Evolutionary conservation across 2,888 invertebrate genomes (phyloP), one percentile per base, ranked within the genome.

Genomic region (Trisateles emortualis): DNA sequence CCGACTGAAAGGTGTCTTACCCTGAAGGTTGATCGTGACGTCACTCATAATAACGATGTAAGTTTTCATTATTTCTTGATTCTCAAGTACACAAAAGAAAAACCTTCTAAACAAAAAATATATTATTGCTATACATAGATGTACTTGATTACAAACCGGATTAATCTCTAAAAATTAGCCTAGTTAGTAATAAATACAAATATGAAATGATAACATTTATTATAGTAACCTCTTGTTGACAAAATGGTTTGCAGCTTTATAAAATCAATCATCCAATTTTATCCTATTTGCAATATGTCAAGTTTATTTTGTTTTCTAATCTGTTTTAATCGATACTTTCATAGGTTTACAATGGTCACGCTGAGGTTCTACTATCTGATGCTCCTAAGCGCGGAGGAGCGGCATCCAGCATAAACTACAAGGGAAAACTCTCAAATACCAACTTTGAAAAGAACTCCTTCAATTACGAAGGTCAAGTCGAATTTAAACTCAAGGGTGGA

Each of bases 1-100:
- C 93, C 94, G 0, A 87, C 85, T 6, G 89, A 91, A 39, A 76
- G 93, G 1, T 84, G 84, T 39, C 75, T 94, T 2, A 83, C 76
- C 38, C 64, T 92, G 11, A 91, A 90, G 54, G 54, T 87, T 3
- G 77, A 92, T 66, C 79, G 89, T 0, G 87, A 90, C 0, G 5
- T 87, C 5, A 64, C 57, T 0, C 44, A 66, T 0, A 81, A 78
- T 26, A 72, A 85, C 30, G 78, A 82, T 43, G 90, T 90, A 61
- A 82, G 87, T 81, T 30, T n/a, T 26, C 8, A 9, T 13, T 30
- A 10, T 26, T 6, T 24, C 13, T 8, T 8, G n/a, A n/a, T n/a
- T n/a, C n/a, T n/a, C n/a, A n/a, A n/a, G n/a, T n/a, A n/a, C n/a
- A n/a, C n/a, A n/a, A n/a, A n/a, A n/a, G n/a, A n/a, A n/a, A n/a